Conservation (phyloP, 2,888 invertebrate genomes). For the Ethmia dodecea region DNA sequence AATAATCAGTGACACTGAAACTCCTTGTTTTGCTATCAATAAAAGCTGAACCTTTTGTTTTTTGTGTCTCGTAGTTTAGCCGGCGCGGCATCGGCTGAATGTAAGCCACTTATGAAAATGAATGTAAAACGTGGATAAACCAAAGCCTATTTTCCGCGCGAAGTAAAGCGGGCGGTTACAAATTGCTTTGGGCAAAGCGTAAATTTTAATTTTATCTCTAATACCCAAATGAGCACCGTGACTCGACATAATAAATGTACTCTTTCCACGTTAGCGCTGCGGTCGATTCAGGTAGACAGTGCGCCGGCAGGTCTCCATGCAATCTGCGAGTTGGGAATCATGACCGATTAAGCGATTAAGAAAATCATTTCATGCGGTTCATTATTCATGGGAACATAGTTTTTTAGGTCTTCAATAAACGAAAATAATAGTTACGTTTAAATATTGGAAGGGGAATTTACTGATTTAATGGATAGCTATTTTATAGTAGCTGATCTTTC, state of each 20-base stretch:
- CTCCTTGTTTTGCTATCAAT: too few relatives aligned
- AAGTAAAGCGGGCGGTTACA: conserved; percentile 73
- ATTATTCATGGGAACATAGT: too few relatives aligned
- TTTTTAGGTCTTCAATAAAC: too few relatives aligned
- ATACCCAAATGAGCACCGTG: conserved; percentile 76
- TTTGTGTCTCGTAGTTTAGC: neutral
- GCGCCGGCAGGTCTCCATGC: conserved; percentile 13
- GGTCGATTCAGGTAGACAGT: conserved; percentile 40
- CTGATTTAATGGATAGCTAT: too few relatives aligned
- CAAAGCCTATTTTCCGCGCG: conserved; percentile 75
- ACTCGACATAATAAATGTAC: conserved; percentile 76
- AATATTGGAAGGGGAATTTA: too few relatives aligned
- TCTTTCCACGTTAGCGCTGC: conserved; percentile 64
- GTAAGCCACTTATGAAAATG: conserved; percentile 73
- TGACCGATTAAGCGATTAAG: too few relatives aligned
- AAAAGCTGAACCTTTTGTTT: too few relatives aligned
- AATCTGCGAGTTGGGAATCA: conserved; percentile 12
- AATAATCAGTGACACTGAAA: too few relatives aligned
- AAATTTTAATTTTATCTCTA: conserved; percentile 78
- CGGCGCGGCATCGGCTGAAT: conserved; percentile 38
- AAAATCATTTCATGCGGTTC: too few relatives aligned
- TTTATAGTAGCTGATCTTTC: too few relatives aligned
- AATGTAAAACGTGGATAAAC: conserved; percentile 72
- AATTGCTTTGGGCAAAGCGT: conserved; percentile 77
- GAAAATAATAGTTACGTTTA: too few relatives aligned